Conservation (phyloP, 2,797 vertebrate species). For the Manis crassicaudata region DNA sequence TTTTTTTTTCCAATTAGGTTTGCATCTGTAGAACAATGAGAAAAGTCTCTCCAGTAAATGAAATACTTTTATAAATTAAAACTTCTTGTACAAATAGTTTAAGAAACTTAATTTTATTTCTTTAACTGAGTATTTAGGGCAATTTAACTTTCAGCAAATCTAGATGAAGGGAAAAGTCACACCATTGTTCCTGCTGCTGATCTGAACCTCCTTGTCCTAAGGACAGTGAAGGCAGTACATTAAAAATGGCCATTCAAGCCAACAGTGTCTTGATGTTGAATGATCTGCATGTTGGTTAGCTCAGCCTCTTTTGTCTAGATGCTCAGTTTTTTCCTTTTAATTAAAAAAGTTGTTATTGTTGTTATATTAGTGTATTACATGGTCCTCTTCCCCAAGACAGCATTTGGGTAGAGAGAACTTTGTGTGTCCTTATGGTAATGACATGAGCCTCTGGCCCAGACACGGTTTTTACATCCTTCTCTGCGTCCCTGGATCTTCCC, state of each 20-base stretch:
- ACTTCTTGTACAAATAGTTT: too few species aligned
- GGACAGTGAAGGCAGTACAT: not conserved
- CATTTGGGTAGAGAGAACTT: not conserved
- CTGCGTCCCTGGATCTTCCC: fast-evolving
- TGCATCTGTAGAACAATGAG: not conserved
- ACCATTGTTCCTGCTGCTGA: not conserved
- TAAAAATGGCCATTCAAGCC: not conserved
- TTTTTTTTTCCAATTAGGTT: not conserved
- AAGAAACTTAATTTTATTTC: not conserved
- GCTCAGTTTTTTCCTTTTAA: not conserved
- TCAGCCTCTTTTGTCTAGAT: not conserved
- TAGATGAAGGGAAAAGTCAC: not conserved
- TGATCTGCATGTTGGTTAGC: not conserved
- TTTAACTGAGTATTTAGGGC: not conserved
- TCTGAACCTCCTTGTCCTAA: not conserved
- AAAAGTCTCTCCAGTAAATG: not conserved
- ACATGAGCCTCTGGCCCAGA: not conserved
- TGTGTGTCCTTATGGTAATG: not conserved
- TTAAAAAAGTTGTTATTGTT: not conserved
- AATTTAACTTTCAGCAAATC: not conserved
- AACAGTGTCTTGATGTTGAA: not conserved
- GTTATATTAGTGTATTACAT: not conserved
- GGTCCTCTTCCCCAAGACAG: not conserved
- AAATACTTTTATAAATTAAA: too few species aligned
- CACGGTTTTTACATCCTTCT: too few species aligned